Evolutionary conservation across 2,888 invertebrate species (phyloP), one percentile per base, ranked within the genome.

Genomic region (Drosophila prolongata): DNA sequence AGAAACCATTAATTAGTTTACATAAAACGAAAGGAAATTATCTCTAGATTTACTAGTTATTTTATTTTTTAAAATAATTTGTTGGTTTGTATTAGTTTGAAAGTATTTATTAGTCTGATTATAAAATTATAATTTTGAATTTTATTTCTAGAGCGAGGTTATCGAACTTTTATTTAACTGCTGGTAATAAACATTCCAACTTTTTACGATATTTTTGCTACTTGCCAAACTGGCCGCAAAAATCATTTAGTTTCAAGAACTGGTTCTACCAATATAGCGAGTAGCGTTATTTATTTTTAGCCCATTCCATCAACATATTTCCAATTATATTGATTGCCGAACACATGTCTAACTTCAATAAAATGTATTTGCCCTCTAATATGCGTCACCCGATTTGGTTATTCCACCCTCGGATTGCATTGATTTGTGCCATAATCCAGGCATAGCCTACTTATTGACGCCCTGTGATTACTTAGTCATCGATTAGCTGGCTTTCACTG

Each of bases 371-470:
- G 13, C 14, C 30, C 19, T 19, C 30, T 30, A 30, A 13, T 19
- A 50, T 43, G 10, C 19, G 37, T 42, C 47, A 62, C 62, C 62
- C 47, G 35, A 62, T 59, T 62, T 14, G n/a, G 11, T 38, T 16
- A 35, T 37, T 38, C n/a, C n/a, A 11, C 30, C 46, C 38, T 10
- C 34, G 34, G n/a, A 13, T 37, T 52, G 52, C 19, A 40, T 9
- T 42, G 47, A 53, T 67, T 56, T 49, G 59, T 37, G 70, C n/a
- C 60, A 40, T 53, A 67, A 65, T 66, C 66, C 53, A 49, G 40
- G 52, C 64, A 75, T 83, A 77, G 76, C 67, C 83, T 70, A 78
- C 67, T 81, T 83, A 83, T 73, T 60, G 57, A 77, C 73, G 67
- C 86, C 64, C 49, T 52, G 64, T 40, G 62, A 61, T 71, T 61